Conservation (phyloP, 2,113 vertebrate species). For the Heterocephalus glaber region DNA sequence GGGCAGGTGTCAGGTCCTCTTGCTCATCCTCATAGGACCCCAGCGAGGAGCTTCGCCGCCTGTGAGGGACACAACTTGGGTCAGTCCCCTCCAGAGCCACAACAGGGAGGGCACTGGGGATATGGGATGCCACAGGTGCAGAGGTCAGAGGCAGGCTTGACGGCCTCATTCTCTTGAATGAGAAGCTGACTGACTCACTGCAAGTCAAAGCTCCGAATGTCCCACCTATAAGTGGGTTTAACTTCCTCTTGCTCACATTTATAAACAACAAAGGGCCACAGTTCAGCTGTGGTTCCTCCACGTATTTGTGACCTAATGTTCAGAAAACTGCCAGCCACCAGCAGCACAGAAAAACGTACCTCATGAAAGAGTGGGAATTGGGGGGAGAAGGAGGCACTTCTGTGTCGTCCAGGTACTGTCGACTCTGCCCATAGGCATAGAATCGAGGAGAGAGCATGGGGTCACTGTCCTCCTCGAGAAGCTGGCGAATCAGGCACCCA, state of each 20-base stretch:
- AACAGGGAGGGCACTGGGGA: not conserved
- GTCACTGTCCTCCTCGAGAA: constrained; percentile 94
- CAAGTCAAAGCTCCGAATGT: not conserved
- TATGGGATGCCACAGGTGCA: fast-evolving
- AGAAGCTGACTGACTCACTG: not conserved
- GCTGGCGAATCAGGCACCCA: constrained; percentile 92
- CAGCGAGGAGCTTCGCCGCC: constrained; percentile 94
- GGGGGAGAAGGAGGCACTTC: constrained; percentile 99
- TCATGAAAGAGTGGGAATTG: constrained; percentile 95
- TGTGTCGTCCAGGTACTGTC: constrained; percentile 96
- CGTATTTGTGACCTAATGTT: not conserved
- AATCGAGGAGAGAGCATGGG: constrained; percentile 98
- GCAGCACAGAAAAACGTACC: constrained; percentile 84
- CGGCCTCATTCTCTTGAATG: not conserved
- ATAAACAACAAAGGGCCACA: not conserved
- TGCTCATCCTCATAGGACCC: constrained; percentile 95
- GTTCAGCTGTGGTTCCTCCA: not conserved
- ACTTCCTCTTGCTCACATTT: not conserved
- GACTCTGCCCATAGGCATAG: constrained; percentile 93
- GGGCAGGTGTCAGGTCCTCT: constrained; percentile 92
- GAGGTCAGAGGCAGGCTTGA: too few relatives aligned
- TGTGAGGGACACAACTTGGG: constrained; percentile 58
- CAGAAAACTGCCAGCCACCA: not conserved
- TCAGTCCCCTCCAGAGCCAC: not conserved
- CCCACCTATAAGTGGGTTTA: not conserved